Evolutionary conservation across 2,888 invertebrate genomes (phyloP).

Genomic region (Thecophora atra): DNA sequence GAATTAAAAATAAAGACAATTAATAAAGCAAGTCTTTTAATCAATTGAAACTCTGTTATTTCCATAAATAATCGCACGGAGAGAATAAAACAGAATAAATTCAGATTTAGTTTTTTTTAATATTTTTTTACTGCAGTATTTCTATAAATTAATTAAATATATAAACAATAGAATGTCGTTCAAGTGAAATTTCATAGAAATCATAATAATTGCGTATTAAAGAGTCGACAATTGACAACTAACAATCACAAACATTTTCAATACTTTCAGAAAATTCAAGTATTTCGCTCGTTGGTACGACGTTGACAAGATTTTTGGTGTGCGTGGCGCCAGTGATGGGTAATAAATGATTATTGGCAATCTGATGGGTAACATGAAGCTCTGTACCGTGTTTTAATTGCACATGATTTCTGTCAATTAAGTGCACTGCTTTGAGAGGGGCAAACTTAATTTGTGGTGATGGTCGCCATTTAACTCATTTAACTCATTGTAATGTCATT

Average conservation of each 20-base stretch:
- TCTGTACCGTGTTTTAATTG: neutral
- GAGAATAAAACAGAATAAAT: neutral
- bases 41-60: neutral
- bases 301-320: slow-evolving; percentile 62
- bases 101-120: too few species aligned
- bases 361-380: neutral
- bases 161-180: neutral
- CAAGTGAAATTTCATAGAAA: neutral
- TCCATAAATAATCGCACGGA: neutral
- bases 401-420: slow-evolving; percentile 16
- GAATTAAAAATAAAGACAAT: neutral
- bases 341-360: slow-evolving; percentile 47
- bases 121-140: too few species aligned
- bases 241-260: slow-evolving; percentile 10
- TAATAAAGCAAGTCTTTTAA: neutral
- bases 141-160: neutral
- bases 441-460: neutral
- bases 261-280: slow-evolving; percentile 48
- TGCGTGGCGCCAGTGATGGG: slow-evolving; percentile 66
- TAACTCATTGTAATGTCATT: slow-evolving; percentile 7
- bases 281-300: slow-evolving; percentile 52
- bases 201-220: neutral
- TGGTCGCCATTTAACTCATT: slow-evolving; percentile 21
- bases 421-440: neutral
- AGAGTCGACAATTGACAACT: neutral